Evolutionary conservation across 2,888 invertebrate species (phyloP).

Genomic region (Agriopis marginaria): DNA sequence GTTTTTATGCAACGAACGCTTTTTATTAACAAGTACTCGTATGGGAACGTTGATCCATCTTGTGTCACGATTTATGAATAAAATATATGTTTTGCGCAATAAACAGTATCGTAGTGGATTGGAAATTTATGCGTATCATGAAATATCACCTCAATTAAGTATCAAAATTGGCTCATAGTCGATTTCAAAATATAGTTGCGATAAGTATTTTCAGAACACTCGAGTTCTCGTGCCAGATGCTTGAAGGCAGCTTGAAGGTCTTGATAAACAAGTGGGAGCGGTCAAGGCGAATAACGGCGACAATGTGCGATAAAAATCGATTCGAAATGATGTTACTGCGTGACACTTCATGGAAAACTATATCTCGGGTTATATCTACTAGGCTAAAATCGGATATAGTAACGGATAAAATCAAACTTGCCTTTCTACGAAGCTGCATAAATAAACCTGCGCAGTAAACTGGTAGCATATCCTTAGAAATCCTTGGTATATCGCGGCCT

Average conservation of each 20-base stretch:
- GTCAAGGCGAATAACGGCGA: conserved; percentile 49
- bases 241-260: conserved; percentile 47
- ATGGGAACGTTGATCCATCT: conserved; percentile 15
- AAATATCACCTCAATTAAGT: conserved; percentile 9
- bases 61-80: conserved; percentile 20
- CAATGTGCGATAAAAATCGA: conserved; percentile 35
- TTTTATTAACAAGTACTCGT: conserved; percentile 4
- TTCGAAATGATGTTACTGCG: conserved; percentile 8
- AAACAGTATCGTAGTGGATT: conserved; percentile 14
- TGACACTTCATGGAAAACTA: not conserved
- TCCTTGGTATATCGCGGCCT: conserved; percentile 48
- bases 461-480: conserved; percentile 40
- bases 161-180: conserved; percentile 25
- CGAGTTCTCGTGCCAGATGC: conserved; percentile 43
- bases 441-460: conserved; percentile 30
- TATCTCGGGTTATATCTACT: not conserved
- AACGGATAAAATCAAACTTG: conserved; percentile 7
- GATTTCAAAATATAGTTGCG: conserved; percentile 35
- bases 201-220: conserved; percentile 47
- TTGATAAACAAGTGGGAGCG: conserved; percentile 55
- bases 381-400: not conserved
- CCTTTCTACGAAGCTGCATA: conserved; percentile 24
- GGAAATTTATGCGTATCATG: conserved; percentile 10
- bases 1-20: conserved; percentile 7
- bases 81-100: conserved; percentile 20